Evolutionary conservation across 2,113 vertebrate genomes (phyloP).

Genomic region (Myanophis thanlyinensis): DNA sequence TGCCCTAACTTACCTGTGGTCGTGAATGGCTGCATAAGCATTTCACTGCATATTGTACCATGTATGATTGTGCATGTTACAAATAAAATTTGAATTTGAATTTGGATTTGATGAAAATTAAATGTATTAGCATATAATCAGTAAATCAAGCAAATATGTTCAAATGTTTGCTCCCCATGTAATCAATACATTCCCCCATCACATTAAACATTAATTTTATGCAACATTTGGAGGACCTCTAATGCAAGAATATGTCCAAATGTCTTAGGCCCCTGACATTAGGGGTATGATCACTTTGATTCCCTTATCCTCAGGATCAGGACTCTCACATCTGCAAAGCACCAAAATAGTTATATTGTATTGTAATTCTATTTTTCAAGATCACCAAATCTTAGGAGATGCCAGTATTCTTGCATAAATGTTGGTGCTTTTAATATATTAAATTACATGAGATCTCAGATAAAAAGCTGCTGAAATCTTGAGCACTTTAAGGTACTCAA

Average conservation of each 20-base stretch:
- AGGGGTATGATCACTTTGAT: background rate
- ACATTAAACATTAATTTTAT: background rate
- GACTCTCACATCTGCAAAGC: background rate
- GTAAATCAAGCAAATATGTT: background rate
- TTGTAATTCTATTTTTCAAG: background rate
- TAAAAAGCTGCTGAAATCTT: background rate
- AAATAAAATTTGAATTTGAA: too few relatives aligned
- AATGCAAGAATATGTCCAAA: background rate
- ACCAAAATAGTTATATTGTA: background rate
- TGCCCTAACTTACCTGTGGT: too few relatives aligned
- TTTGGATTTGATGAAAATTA: background rate
- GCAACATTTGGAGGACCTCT: background rate
- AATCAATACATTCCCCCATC: background rate
- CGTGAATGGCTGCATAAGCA: too few relatives aligned
- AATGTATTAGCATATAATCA: background rate
- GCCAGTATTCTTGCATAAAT: background rate
- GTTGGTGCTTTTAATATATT: background rate
- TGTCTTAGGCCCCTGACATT: background rate
- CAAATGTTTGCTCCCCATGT: background rate
- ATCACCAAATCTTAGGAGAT: background rate
- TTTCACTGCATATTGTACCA: too few relatives aligned
- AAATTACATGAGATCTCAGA: background rate
- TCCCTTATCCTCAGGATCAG: background rate
- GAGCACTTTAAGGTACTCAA: background rate
- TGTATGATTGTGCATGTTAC: too few relatives aligned